Base-by-base conservation (phyloP, 2,888 invertebrate genomes). In the Lymantria dispar region DNA sequence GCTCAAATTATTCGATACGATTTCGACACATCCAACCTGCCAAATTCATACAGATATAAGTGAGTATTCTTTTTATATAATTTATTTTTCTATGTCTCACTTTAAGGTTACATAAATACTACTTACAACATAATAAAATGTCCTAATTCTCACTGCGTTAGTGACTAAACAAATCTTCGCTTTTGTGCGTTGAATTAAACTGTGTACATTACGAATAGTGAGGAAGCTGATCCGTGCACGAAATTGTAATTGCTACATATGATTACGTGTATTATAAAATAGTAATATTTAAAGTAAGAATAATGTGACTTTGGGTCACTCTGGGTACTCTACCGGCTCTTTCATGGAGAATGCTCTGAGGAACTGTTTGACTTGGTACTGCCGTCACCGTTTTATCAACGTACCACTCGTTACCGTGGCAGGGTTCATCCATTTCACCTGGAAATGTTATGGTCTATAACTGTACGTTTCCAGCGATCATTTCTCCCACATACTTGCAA, bases 21-120 rank as follows among this genome's bases (percentile, higher is more conserved):
- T 29, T 74, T 76, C 55, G 80, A 89, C 39, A 87, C 86, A 22
- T 67, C 73, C 3, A 78, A 85, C 56, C 76, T 90, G 72, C 90
- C 91, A 0, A 88, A 90, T 60, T 85, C 87, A 9, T 90, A 91
- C 55, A 85, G 74, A 47, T 91, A 85, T 59, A 76, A 83, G 90
- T 91, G 68, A 88, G 89, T 89, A 72, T 22, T 33, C 13, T 12
- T 1, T 8, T 22, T 10, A 31, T 38, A 38, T n/a, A 10, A 38
- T 11, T 36, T 36, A 11, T 11, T 36, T 11, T 36, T 36, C 36
- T 11, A 36, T 36, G 11, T 22, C 7, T 8, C 2, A 36, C 7
- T 11, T 11, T 11, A 36, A 12, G 12, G 12, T 40, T 40, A 40
- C 15, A 40, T 40, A 40, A 40, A 40, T 33, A 33, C 15, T 3